Evolutionary conservation across 1,140 invertebrate genomes (phyloP).

Genomic region (Campoletis sonorensis): DNA sequence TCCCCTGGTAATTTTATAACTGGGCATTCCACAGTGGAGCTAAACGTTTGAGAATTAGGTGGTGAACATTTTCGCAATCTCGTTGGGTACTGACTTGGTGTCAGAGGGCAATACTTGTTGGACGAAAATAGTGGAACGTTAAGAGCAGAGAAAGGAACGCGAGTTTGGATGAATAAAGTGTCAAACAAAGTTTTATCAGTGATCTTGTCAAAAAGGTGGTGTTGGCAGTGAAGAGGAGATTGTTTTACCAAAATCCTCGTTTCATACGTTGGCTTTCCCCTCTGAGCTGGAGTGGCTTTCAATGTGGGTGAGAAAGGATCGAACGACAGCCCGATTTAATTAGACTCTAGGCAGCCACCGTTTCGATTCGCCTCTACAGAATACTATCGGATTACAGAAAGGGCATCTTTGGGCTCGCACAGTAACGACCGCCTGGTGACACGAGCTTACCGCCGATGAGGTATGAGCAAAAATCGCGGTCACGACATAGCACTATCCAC

Average conservation of each 20-base stretch:
- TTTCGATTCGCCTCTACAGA: conserved; percentile 12
- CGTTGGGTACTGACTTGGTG: neutral
- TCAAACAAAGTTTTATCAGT: conserved; percentile 24
- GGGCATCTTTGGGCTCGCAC: conserved; percentile 22
- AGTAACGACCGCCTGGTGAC: conserved; percentile 13
- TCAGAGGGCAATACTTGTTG: neutral
- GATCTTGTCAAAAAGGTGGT: conserved; percentile 28
- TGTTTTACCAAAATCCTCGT: conserved; percentile 31
- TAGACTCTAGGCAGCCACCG: conserved; percentile 15
- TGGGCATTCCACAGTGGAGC: neutral
- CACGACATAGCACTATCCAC: neutral
- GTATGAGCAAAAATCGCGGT: conserved; percentile 19
- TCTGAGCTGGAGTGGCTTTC: neutral
- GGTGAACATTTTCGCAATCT: neutral
- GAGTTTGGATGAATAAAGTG: conserved; percentile 14
- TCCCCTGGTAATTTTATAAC: neutral
- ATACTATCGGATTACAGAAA: conserved; percentile 33
- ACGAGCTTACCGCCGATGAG: conserved; percentile 27
- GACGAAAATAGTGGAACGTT: neutral
- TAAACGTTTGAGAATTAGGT: conserved; percentile 1
- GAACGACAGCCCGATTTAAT: conserved; percentile 35
- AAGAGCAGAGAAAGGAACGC: neutral
- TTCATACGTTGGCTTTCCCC: neutral
- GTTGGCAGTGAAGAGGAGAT: conserved; percentile 30
- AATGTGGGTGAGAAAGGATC: conserved; percentile 34